Evolutionary conservation across 2,797 vertebrate genomes (phyloP).

Genomic region (Chromis chromis): DNA sequence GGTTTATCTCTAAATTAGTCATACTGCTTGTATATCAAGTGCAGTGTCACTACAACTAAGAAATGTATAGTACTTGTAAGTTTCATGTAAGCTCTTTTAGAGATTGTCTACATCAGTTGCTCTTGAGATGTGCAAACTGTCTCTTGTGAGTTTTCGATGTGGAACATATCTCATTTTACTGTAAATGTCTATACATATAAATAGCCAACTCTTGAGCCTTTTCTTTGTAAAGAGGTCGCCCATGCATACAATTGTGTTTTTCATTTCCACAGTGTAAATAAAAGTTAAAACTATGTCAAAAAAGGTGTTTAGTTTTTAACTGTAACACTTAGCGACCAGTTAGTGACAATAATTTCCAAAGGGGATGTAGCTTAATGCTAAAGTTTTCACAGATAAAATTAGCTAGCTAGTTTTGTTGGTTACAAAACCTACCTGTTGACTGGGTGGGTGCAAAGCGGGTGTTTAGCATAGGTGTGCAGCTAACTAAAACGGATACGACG

Average conservation of each 20-base stretch:
- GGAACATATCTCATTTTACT: conserved; percentile 61
- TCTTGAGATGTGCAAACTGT: conserved; percentile 70
- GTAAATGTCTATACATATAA: conserved; percentile 73
- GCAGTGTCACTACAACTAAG: conserved; percentile 73
- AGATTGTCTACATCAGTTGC: conserved; percentile 76
- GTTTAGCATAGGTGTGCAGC: background rate
- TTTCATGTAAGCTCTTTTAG: conserved; percentile 74
- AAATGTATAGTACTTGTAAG: conserved; percentile 80
- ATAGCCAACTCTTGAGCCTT: conserved; percentile 54
- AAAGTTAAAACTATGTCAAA: conserved; percentile 74
- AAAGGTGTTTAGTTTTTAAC: conserved; percentile 17
- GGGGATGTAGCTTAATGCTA: background rate
- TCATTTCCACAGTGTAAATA: conserved; percentile 86
- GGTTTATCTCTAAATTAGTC: conserved; percentile 66
- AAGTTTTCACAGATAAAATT: background rate
- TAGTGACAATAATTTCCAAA: background rate
- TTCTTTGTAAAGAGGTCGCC: conserved; percentile 61
- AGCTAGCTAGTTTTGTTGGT: background rate
- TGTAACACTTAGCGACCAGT: background rate
- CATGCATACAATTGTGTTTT: conserved; percentile 63
- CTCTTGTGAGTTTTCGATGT: conserved; percentile 52
- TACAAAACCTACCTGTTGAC: background rate
- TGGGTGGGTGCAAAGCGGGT: background rate
- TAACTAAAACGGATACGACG: conserved; percentile 17
- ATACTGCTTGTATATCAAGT: conserved; percentile 68